Percentiles rank a stretch among this genome's conserved stretches.
Evolutionary conservation across 2,113 vertebrate species (phyloP).

Genomic region (Mesocricetus auratus): DNA sequence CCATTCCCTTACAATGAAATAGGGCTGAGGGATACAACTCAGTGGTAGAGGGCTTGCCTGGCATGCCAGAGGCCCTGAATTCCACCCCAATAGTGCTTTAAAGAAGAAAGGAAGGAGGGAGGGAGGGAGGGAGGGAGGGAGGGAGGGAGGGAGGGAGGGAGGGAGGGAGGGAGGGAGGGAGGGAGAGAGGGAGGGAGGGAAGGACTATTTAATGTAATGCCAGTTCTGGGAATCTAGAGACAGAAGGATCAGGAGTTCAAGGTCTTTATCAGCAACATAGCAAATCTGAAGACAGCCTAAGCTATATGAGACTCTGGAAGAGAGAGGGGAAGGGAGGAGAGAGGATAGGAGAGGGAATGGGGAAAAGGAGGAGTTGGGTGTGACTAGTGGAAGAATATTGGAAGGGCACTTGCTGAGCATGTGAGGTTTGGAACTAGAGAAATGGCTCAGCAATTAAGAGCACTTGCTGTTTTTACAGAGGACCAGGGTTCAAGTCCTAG

Average conservation of each 20-base stretch:
- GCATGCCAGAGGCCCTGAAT: not conserved
- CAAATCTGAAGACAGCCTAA: not conserved
- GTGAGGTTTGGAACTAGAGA: not conserved
- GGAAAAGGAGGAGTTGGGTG: not conserved
- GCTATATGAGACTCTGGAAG: not conserved
- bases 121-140: rapidly evolving
- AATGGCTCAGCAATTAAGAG: not conserved
- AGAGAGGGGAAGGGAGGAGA: not conserved
- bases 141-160: rapidly evolving
- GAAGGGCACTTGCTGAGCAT: not conserved
- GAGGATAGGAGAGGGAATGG: not conserved
- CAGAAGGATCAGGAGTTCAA: not conserved
- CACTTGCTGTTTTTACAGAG: not conserved
- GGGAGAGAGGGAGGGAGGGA: not conserved
- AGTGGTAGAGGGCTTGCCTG: not conserved
- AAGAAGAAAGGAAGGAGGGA: rapidly evolving
- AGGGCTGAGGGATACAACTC: not conserved
- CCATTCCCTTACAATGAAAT: not conserved
- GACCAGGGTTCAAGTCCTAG: not conserved
- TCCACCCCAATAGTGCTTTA: not conserved
- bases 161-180: rapidly evolving
- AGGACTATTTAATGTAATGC: not conserved
- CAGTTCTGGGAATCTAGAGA: not conserved
- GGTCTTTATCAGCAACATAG: not conserved
- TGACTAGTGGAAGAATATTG: not conserved